phyloP scores from a whole-genome alignment of 2,888 invertebrate genomes.

The Hydropsyche betteni region DNA sequence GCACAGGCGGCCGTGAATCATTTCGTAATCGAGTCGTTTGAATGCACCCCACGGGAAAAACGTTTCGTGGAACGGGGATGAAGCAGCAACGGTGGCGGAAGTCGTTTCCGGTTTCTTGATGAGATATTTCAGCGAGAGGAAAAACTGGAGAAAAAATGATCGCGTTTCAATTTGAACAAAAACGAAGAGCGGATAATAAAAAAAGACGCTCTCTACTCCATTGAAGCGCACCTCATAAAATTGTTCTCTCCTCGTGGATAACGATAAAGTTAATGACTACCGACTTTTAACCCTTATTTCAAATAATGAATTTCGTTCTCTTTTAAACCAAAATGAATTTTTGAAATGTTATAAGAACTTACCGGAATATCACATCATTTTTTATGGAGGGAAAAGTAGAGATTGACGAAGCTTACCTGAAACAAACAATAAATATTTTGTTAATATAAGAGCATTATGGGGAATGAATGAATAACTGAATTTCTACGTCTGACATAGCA shows the following conservation, averaged over 20 bases:
- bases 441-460: neutral
- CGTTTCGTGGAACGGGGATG: neutral
- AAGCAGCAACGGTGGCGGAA: slow-evolving; percentile 27
- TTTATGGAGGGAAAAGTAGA: too few species aligned
- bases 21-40: slow-evolving; percentile 38
- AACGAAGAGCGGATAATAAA: neutral
- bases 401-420: neutral
- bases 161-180: slow-evolving; percentile 17
- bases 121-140: slow-evolving; percentile 34
- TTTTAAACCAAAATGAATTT: too few species aligned
- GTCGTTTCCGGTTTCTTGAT: slow-evolving; percentile 39
- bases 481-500: neutral
- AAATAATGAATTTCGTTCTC: too few species aligned
- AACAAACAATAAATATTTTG: slow-evolving; percentile 1
- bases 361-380: too few species aligned
- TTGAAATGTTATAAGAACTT: too few species aligned
- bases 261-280: too few species aligned
- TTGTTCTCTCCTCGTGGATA: too few species aligned
- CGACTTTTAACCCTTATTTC: too few species aligned
- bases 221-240: too few species aligned
- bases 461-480: neutral
- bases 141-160: slow-evolving; percentile 30
- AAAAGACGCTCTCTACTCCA: too few species aligned
- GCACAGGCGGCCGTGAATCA: slow-evolving; percentile 27
- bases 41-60: slow-evolving; percentile 36